Conservation (phyloP, 2,888 invertebrate genomes). For the Lasioglossum calceatum region DNA sequence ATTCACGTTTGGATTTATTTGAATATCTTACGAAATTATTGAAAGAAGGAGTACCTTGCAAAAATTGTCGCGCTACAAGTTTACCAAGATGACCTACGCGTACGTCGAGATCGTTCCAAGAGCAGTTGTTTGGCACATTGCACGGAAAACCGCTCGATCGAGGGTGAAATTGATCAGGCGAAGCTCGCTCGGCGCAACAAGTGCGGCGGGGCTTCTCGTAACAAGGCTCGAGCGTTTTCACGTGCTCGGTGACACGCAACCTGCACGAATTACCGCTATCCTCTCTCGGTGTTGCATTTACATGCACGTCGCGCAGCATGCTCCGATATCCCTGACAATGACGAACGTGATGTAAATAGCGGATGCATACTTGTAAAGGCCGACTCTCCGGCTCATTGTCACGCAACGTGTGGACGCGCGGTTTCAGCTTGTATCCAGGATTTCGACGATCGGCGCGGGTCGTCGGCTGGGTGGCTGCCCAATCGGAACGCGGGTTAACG, state of each 20-base stretch:
- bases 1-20: too few species aligned
- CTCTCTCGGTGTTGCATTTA: slow-evolving; percentile 53
- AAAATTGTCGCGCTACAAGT: too few species aligned
- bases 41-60: too few species aligned
- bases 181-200: neutral
- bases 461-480: slow-evolving; percentile 12
- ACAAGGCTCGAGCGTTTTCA: slow-evolving; percentile 29
- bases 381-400: slow-evolving; percentile 36
- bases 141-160: neutral
- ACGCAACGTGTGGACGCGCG: slow-evolving; percentile 17
- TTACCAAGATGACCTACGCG: too few species aligned
- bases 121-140: neutral
- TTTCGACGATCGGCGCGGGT: slow-evolving; percentile 23
- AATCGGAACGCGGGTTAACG: slow-evolving; percentile 44
- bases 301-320: slow-evolving; percentile 62
- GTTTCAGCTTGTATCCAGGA: slow-evolving; percentile 46
- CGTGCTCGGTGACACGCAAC: slow-evolving; percentile 60
- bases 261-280: slow-evolving; percentile 66
- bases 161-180: slow-evolving; percentile 3
- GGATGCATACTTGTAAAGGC: slow-evolving; percentile 54
- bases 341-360: slow-evolving; percentile 70
- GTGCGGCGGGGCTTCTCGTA: slow-evolving; percentile 7
- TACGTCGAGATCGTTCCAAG: neutral
- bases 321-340: slow-evolving; percentile 68
- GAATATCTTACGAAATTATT: too few species aligned